A percentile compares a stretch with the other conserved stretches of the same genome.
Conservation (phyloP, 1,140 invertebrate genomes). For the Episyrphus balteatus region DNA sequence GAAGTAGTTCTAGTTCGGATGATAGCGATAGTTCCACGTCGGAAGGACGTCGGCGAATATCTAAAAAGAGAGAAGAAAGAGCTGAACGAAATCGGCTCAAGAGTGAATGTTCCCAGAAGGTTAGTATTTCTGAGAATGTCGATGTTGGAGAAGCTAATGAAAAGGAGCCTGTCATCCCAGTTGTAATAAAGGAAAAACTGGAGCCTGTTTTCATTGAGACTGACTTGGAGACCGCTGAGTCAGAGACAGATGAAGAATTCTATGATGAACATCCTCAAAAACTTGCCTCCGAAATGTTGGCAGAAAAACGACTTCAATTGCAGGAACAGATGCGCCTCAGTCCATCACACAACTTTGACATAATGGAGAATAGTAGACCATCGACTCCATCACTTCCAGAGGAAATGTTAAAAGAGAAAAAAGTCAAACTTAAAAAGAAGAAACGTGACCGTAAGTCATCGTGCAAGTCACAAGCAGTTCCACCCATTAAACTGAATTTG, state of each 20-base stretch:
- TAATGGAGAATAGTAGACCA: slow-evolving; percentile 47
- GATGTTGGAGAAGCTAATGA: slow-evolving; percentile 9
- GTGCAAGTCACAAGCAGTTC: slow-evolving; percentile 11
- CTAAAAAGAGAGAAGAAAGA: slow-evolving; percentile 36
- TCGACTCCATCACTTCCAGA: slow-evolving; percentile 42
- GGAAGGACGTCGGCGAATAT: slow-evolving; percentile 30
- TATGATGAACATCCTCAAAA: slow-evolving; percentile 69
- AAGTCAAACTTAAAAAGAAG: slow-evolving; percentile 46
- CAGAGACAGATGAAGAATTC: slow-evolving; percentile 76
- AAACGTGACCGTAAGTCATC: slow-evolving; percentile 46
- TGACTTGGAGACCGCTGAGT: slow-evolving; percentile 70
- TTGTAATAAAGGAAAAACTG: no score
- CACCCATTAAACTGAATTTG: background rate
- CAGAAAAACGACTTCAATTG: slow-evolving; percentile 60
- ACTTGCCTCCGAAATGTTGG: slow-evolving; percentile 53
- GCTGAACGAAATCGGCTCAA: slow-evolving; percentile 17
- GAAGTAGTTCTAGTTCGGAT: slow-evolving; percentile 54
- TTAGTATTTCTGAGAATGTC: slow-evolving; percentile 4
- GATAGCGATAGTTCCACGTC: slow-evolving; percentile 44
- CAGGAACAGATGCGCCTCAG: slow-evolving; percentile 46
- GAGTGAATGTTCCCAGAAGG: slow-evolving; percentile 7
- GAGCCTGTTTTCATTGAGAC: slow-evolving; percentile 49
- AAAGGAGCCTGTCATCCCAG: background rate
- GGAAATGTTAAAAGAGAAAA: slow-evolving; percentile 38
- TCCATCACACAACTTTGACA: slow-evolving; percentile 47